A percentile compares a stretch with the other conserved stretches of the same genome.
phyloP scores from a whole-genome alignment of 1,140 invertebrate genomes.

The Helicoverpa zea region DNA sequence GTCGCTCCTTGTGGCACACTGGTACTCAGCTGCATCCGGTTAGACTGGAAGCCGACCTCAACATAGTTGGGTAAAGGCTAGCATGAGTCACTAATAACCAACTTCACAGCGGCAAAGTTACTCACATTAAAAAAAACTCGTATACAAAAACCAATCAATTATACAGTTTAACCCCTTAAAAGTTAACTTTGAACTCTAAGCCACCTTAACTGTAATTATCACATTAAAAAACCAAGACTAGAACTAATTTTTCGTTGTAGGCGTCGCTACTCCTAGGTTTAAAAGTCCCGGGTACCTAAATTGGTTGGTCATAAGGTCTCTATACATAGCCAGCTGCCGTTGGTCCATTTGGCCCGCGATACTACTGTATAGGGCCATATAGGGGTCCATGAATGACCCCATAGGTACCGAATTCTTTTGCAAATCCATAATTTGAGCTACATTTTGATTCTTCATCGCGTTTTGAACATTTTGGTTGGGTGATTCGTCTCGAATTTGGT shows the following conservation, averaged over 20 bases:
- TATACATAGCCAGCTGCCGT: constrained; percentile 72
- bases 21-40: too few relatives aligned
- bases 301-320: constrained; percentile 73
- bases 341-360: constrained; percentile 75
- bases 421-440: constrained; percentile 68
- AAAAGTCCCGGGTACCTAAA: constrained; percentile 70
- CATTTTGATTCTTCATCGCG: constrained; percentile 57
- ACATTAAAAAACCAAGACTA: constrained; percentile 60
- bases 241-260: constrained; percentile 81
- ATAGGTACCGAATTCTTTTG: constrained; percentile 63
- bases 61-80: too few relatives aligned
- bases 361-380: constrained; percentile 80
- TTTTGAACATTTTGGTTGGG: constrained; percentile 61
- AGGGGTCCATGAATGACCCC: constrained; percentile 75
- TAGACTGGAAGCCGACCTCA: too few relatives aligned
- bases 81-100: too few relatives aligned
- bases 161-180: background rate
- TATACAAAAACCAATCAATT: background rate
- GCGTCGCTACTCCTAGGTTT: constrained; percentile 66
- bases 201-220: constrained; percentile 27
- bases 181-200: background rate
- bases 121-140: background rate
- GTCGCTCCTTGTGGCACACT: too few relatives aligned
- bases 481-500: constrained; percentile 69
- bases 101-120: too few relatives aligned